Percentiles rank a stretch among this genome's conserved stretches.
Conservation (phyloP, 2,888 invertebrate genomes). For the Drosophila differens region DNA sequence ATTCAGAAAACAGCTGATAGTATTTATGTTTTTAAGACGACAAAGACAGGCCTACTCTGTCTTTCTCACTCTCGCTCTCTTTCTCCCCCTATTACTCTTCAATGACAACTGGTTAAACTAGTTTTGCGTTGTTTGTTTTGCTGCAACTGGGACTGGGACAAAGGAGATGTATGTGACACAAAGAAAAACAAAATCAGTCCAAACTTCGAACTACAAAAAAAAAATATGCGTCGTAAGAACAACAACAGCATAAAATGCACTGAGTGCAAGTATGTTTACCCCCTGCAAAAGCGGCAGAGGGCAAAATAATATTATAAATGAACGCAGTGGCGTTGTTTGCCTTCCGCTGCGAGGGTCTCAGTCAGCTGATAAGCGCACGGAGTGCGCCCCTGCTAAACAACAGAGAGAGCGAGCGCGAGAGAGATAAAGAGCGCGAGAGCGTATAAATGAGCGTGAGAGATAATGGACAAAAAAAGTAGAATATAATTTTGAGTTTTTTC, state of each 20-base stretch:
- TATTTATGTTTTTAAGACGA: constrained; percentile 31
- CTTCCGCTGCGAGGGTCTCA: constrained; percentile 6
- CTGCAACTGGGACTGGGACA: constrained; percentile 17
- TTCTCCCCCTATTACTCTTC: not conserved
- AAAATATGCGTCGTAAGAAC: constrained; percentile 30
- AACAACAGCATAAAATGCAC: constrained; percentile 30
- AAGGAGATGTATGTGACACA: constrained; percentile 31
- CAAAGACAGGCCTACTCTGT: not conserved
- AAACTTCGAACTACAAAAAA: constrained; percentile 4
- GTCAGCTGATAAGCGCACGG: constrained; percentile 53
- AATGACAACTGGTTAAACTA: constrained; percentile 49
- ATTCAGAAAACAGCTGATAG: constrained; percentile 40
- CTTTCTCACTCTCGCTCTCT: not conserved
- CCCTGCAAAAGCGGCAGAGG: constrained; percentile 25
- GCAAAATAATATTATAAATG: constrained; percentile 34
- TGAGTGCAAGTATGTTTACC: constrained; percentile 32
- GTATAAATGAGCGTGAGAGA: constrained; percentile 10
- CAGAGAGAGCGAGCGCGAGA: constrained; percentile 13
- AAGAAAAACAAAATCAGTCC: constrained; percentile 23
- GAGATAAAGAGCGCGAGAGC: constrained; percentile 8
- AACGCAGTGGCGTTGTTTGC: constrained; percentile 30
- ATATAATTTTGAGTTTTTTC: constrained; percentile 52
- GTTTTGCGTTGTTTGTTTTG: constrained; percentile 46
- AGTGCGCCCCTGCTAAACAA: constrained; percentile 30
- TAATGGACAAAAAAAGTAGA: constrained; percentile 46